Evolutionary conservation across 2,113 vertebrate species (phyloP), one percentile per base, ranked within the genome.

Genomic region (Pachypanchax playfairii): DNA sequence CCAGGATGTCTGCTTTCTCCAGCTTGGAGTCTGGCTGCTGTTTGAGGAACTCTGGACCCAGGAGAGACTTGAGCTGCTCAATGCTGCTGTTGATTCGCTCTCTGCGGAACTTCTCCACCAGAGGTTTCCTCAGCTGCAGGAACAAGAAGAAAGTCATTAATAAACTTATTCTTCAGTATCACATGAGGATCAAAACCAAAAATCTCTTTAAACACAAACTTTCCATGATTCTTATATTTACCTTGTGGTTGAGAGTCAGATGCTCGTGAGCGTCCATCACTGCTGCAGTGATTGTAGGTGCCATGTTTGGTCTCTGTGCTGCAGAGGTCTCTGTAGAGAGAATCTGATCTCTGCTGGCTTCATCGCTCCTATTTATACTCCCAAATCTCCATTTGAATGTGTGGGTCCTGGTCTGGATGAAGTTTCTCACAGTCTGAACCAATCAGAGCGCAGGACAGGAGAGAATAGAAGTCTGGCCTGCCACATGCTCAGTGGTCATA

Each of bases 1-100:
- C 87, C 82, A 85, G 74, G 55, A 88, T 73, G 41, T 89, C 85
- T 52, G 83, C 85, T 82, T 89, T 90, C 78, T 90, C 87, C 73
- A 90, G 73, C 82, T 87, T 88, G 76, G 75, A 85, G 65, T 89
- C 85, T n/a, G 75, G 64, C 59, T 86, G 80, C 69, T 84, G 80
- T 66, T 79, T 75, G 51, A 79, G 77, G 65, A 90, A 35, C 61
- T 86, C 80, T 77, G 85, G 64, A 77, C 50, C 46, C 73, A 88
- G 78, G 0, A 88, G 85, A 83, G 61, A 67, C 85, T 79, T 86
- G 67, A 84, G 75, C 72, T 87, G 56, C 64, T 85, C 60, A 35
- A 75, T 86, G 82, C 83, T 84, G 68, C 70, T 85, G 85, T 85
- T 87, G 75, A 88, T 89, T 18, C 73, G 35, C 69, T 89, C 86